Conservation (phyloP, 2,797 vertebrate genomes). For the Falco cherrug region DNA sequence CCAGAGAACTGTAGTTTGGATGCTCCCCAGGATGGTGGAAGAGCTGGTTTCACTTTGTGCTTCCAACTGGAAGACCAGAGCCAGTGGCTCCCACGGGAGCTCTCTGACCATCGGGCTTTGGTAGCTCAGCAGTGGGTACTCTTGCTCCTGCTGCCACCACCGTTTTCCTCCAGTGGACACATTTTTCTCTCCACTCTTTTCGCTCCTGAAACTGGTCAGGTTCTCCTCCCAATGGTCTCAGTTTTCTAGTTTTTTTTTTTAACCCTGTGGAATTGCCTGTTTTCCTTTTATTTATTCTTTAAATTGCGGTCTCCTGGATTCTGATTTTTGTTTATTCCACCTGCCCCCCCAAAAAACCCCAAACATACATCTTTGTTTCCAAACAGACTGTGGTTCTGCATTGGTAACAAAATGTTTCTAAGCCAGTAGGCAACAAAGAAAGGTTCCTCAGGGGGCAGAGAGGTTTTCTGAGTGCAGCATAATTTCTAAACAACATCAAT, state of each 20-base stretch:
- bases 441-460: not conserved
- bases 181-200: not conserved
- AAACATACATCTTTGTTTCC: not conserved
- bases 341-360: accelerated
- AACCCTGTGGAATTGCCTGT: not conserved
- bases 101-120: not conserved
- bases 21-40: not conserved
- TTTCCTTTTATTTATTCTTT: not conserved
- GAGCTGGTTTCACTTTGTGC: not conserved
- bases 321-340: not conserved
- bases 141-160: not conserved
- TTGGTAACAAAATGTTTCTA: not conserved
- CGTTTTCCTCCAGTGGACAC: not conserved
- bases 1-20: not conserved
- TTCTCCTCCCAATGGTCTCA: not conserved
- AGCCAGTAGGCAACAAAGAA: not conserved
- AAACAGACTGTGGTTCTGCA: not conserved
- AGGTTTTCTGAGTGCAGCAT: not conserved
- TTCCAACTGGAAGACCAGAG: not conserved
- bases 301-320: not conserved
- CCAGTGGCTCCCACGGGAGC: not conserved
- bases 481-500: not conserved
- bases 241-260: not conserved
- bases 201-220: not conserved
- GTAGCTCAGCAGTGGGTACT: not conserved